Evolutionary conservation across 2,113 vertebrate genomes (phyloP).

Genomic region (Aegotheles bennettii): DNA sequence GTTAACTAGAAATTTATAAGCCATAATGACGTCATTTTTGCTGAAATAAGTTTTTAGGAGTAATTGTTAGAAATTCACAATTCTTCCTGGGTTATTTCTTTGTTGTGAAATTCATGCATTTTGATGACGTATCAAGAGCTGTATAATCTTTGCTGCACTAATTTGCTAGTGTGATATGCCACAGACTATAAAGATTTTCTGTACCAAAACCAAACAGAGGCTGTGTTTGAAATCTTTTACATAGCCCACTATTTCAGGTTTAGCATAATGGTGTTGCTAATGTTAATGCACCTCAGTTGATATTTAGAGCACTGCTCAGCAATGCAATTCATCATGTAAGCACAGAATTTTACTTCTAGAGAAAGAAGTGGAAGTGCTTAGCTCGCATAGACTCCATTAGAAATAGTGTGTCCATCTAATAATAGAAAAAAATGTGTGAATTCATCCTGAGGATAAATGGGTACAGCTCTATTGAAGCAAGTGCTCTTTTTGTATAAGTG

Average conservation of each 20-base stretch:
- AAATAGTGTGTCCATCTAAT: constrained; percentile 2
- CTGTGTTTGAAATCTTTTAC: not conserved
- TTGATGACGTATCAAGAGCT: not conserved
- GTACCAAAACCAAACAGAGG: not conserved
- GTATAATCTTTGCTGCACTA: not conserved
- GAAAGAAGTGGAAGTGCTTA: not conserved
- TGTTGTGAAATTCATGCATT: not conserved
- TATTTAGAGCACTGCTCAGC: not conserved
- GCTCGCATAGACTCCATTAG: not conserved
- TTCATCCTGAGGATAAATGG: constrained; percentile 29
- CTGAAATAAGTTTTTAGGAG: not conserved
- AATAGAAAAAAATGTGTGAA: constrained; percentile 11
- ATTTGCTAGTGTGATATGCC: not conserved
- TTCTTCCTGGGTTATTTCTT: not conserved
- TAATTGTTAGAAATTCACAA: not conserved
- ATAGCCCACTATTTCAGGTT: not conserved
- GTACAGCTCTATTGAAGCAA: constrained; percentile 14
- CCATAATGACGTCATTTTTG: not conserved
- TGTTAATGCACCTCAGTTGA: not conserved
- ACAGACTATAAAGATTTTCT: not conserved
- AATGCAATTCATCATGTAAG: not conserved
- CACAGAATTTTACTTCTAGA: not conserved
- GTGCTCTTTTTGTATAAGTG: not conserved
- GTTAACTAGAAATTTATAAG: not conserved
- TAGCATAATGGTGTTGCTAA: not conserved